Evolutionary conservation across 1,140 invertebrate species (phyloP), one percentile per base, ranked within the genome.

Genomic region (Pogonomyrmex barbatus): DNA sequence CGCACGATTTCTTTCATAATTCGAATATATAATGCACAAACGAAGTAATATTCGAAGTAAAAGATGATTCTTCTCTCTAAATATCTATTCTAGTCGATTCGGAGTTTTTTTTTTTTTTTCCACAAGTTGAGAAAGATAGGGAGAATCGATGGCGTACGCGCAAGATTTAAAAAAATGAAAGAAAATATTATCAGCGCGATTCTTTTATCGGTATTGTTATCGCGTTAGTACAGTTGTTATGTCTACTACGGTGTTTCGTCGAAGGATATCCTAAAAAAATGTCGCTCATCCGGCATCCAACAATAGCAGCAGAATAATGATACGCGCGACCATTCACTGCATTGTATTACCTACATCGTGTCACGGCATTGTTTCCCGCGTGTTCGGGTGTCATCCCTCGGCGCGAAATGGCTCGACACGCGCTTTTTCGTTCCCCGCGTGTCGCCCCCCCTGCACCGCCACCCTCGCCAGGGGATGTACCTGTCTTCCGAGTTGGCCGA

Each of bases 291-390:
- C 85, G 60, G 39, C 30, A 54, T 50, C 4, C 58, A 84, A 84
- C 68, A 81, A 88, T 88, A 87, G 71, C 47, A 45, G 9, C 63
- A 33, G 85, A 65, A 78, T 84, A 87, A 88, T 87, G 79, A 88
- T 75, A 83, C 78, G 71, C 78, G 56, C 87, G 73, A 84, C 86
- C 86, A 79, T 85, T 88, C 88, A 87, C 86, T 50, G 87, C 87
- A 88, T 89, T 73, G 58, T 77, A 88, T 85, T 91, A 90, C 86
- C 65, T 88, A 87, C 88, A 81, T 85, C 86, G 88, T 88, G 83
- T 82, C 85, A 84, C 56, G 78, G 88, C 87, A 90, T 91, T 88
- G 85, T 87, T 71, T 89, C 84, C 77, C 62, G 83, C 54, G 87
- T 82, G 86, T 86, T 89, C 86, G 77, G 77, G 65, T 56, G 60